Base-by-base conservation (phyloP, 1,140 invertebrate species). In the Fopius arisanus region DNA sequence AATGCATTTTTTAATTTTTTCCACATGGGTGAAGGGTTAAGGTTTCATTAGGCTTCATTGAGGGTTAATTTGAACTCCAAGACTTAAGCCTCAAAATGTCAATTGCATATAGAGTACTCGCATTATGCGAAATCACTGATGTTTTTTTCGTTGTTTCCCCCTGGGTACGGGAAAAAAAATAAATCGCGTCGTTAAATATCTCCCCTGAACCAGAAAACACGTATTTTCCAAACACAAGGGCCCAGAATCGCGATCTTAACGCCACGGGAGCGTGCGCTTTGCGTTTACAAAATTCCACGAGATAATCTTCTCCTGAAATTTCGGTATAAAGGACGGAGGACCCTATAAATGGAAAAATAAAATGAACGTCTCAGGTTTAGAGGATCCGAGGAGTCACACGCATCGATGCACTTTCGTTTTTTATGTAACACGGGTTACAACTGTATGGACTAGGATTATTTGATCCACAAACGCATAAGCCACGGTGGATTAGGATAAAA, bases 381-480 rank as follows among this genome's bases (percentile, higher is more conserved):
- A 21, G 48, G 54, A 59, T 59, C 54, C 12, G 1, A 21, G 16
- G 14, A 59, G 54, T 59, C 54, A 59, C 54, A 59, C 23, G 54
- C 54, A 59, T 59, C 21, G 54, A 7, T 59, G 54, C 19, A 59
- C 54, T 59, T 19, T 4, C 54, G 7, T 59, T 14, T n/a, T 59
- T 59, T 59, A 59, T 59, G 26, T 59, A 23, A n/a, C 9, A 28
- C 9, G 23, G 54, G 19, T 59, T 59, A 59, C 54, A 59, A 59
- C 54, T 59, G 43, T 59, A 41, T 59, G 26, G 29, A 26, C 54
- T 37, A 51, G 33, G 54, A 67, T 67, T 65, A 37, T 41, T 59
- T 59, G 41, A 77, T 67, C 73, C 72, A 77, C 54, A 72, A 77
- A 77, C 69, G 74, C 72, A 72, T 74, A 75, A 74, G 70, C 72